Base-by-base conservation (phyloP, 2,113 vertebrate genomes). In the Nothocercus nigrocapillus region DNA sequence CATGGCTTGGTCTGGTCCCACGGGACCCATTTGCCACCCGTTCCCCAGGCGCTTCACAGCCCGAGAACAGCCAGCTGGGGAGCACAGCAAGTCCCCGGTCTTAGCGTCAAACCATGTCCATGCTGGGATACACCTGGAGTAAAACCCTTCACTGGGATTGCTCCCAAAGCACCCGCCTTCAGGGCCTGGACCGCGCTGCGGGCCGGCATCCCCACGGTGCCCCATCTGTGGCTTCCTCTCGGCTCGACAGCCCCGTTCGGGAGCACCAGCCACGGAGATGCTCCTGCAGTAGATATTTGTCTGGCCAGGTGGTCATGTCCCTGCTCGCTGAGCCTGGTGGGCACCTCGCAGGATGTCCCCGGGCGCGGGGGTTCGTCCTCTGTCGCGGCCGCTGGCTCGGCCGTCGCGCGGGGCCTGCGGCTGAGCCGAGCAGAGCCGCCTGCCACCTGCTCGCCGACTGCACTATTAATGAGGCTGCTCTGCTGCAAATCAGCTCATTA, bases 361-460 rank as follows among this genome's bases (percentile, higher is more conserved):
- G 0, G 14, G 44, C 13, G 38, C 0, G 0, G 69, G 2, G 18
- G 38, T 64, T 54, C 0, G 0, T 45, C 69, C 85, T 12, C 3
- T 0, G 1, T 53, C 11, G 21, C n/a, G 78, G 24, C 16, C 5
- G 1, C 38, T 4, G 42, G 62, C 21, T 6, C 19, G 1, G 4
- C 36, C 12, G 61, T 56, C 74, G 21, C 70, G 77, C 36, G 21
- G 36, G 11, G 5, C 59, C 15, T 73, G 5, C 17, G 42, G 62
- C 2, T 2, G 66, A 81, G 59, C 49, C 1, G 2, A 82, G n/a
- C 67, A 24, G 40, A 36, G 9, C 53, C 7, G 2, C 56, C 67
- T 40, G 82, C 40, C 49, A 80, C 51, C 78, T 20, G 32, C 9
- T 1, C 5, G 13, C 49, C 0, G 1, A 27, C 36, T 70, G 79